These are phyloP conservation scores for Lagocephalus sceleratus DNA, from an alignment of 2,797 vertebrate genomes.

Conservation along the genomic window DNA sequence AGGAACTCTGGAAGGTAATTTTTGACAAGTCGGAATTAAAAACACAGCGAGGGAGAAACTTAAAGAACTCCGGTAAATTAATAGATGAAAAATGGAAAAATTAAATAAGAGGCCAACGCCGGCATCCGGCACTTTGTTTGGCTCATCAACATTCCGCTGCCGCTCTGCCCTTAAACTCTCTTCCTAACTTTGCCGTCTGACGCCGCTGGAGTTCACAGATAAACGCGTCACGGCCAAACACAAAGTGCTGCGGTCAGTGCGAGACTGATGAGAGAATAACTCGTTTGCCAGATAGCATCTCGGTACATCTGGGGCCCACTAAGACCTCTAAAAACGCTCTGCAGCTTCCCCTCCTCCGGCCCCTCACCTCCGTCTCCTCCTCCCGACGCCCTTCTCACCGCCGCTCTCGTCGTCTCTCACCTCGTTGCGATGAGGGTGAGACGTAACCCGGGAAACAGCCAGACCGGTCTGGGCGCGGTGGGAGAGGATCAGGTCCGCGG, in stretches of 20 bases:
- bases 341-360: slow-evolving; percentile 13
- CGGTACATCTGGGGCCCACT: slow-evolving; percentile 32
- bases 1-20: too few species aligned
- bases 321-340: slow-evolving; percentile 27
- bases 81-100: too few species aligned
- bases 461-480: too few species aligned
- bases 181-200: slow-evolving; percentile 21
- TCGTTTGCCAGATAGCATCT: slow-evolving; percentile 25
- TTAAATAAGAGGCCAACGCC: too few species aligned
- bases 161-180: slow-evolving; percentile 12
- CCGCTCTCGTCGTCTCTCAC: too few species aligned
- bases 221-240: slow-evolving; percentile 36
- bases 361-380: too few species aligned
- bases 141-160: too few species aligned
- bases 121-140: too few species aligned
- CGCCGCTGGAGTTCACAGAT: slow-evolving; percentile 27
- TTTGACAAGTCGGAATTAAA: too few species aligned
- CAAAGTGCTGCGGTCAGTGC: slow-evolving; percentile 32
- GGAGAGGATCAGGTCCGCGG: not conserved
- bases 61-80: too few species aligned
- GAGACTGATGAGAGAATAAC: slow-evolving; percentile 39
- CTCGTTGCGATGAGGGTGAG: not conserved
- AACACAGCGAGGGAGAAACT: too few species aligned
- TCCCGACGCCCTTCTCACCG: too few species aligned
- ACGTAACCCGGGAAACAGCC: not conserved